phyloP scores from a whole-genome alignment of 2,113 vertebrate species.

The Etia nguti region DNA sequence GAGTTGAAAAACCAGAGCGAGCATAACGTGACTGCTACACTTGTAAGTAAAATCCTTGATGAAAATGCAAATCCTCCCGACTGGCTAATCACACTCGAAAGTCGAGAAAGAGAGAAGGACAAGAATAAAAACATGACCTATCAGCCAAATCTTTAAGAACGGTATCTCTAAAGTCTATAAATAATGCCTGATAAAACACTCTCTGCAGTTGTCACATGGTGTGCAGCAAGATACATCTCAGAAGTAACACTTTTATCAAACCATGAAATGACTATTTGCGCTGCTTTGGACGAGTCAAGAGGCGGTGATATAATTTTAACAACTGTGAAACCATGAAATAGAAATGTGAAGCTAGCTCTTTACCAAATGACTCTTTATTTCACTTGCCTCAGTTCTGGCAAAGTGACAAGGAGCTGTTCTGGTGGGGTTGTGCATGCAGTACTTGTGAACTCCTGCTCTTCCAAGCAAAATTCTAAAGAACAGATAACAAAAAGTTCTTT shows the following conservation, averaged over 20 bases:
- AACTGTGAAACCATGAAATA: slow-evolving; percentile 51
- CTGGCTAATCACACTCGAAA: slow-evolving; percentile 19
- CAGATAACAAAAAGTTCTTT: slow-evolving; percentile 14
- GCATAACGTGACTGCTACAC: background rate
- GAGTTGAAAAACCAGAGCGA: slow-evolving; percentile 1
- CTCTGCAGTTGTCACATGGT: background rate
- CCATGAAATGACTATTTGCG: slow-evolving; percentile 47
- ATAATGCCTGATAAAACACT: slow-evolving; percentile 5
- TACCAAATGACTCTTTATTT: slow-evolving; percentile 8
- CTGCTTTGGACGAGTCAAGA: slow-evolving; percentile 17
- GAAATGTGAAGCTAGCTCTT: slow-evolving; percentile 24
- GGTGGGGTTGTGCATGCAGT: slow-evolving; percentile 7
- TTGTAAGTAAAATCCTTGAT: slow-evolving; percentile 30
- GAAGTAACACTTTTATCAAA: slow-evolving; percentile 37
- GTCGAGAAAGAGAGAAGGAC: background rate
- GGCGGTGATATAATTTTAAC: slow-evolving; percentile 37
- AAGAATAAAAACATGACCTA: slow-evolving; percentile 30
- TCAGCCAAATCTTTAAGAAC: slow-evolving; percentile 13
- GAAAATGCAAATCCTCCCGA: slow-evolving; percentile 29
- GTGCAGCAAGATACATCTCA: slow-evolving; percentile 14
- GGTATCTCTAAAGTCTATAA: slow-evolving; percentile 6
- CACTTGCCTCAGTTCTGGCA: background rate
- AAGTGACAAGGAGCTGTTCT: background rate
- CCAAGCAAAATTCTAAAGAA: slow-evolving; percentile 15
- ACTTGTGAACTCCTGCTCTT: background rate